Evolutionary conservation across 2,113 vertebrate species (phyloP).

Genomic region (Oreocharis arfaki): DNA sequence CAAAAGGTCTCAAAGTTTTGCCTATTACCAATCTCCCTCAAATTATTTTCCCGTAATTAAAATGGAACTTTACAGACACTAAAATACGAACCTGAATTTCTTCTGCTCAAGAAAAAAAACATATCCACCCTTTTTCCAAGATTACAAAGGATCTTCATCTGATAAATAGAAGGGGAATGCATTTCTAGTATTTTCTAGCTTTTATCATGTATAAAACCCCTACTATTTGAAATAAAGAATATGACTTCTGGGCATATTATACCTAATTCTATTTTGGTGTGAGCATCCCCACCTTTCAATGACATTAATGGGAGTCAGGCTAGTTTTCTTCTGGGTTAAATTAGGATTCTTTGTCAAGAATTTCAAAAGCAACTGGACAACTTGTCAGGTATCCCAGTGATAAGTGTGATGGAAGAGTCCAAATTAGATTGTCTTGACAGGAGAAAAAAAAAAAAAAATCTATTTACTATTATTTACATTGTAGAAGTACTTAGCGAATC

Average conservation of each 20-base stretch:
- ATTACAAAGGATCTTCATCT: background rate
- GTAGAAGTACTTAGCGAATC: background rate
- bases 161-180: background rate
- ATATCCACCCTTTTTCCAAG: background rate
- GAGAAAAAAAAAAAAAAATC: slow-evolving; percentile 8
- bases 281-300: background rate
- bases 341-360: slow-evolving; percentile 9
- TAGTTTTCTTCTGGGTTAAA: background rate
- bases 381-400: background rate
- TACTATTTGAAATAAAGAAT: background rate
- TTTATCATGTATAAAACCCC: background rate
- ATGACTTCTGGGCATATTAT: background rate
- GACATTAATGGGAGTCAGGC: background rate
- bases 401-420: background rate
- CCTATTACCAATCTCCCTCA: slow-evolving; percentile 69
- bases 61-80: slow-evolving; percentile 69
- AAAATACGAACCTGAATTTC: slow-evolving; percentile 56
- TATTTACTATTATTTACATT: slow-evolving; percentile 24
- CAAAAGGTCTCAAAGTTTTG: slow-evolving; percentile 80
- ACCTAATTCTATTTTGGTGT: background rate
- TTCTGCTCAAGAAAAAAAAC: slow-evolving; percentile 12
- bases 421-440: slow-evolving; percentile 30
- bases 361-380: background rate
- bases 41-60: slow-evolving; percentile 78
- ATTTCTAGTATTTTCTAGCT: background rate